Evolutionary conservation across 2,797 vertebrate genomes (phyloP).

Genomic region (Periophthalmus magnuspinnatus): DNA sequence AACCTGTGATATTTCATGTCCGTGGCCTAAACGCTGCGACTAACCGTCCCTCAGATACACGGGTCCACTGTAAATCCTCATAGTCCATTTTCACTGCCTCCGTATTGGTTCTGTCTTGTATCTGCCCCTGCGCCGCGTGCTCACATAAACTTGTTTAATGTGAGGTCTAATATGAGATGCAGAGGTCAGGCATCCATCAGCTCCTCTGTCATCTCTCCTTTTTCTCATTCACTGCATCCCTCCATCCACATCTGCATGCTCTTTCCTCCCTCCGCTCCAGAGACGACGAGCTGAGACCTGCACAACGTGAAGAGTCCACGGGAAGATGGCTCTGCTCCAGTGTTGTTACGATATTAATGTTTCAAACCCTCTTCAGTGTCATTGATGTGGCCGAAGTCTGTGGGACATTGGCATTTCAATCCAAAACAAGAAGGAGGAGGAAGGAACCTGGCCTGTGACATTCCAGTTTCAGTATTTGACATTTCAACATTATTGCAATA

Average conservation of each 20-base stretch:
- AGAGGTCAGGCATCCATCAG: slow-evolving; percentile 24
- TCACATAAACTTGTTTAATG: neutral
- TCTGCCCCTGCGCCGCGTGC: neutral
- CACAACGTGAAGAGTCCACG: slow-evolving; percentile 25
- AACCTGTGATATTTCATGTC: too few relatives aligned
- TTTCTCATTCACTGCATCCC: slow-evolving; percentile 6
- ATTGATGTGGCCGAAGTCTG: too few relatives aligned
- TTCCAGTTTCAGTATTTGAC: too few relatives aligned
- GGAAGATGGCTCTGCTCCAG: neutral
- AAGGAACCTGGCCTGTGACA: too few relatives aligned
- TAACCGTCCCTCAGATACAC: too few relatives aligned
- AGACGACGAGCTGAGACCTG: slow-evolving; percentile 22
- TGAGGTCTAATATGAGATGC: neutral
- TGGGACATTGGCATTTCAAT: too few relatives aligned
- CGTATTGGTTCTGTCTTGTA: neutral
- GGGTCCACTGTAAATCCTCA: neutral
- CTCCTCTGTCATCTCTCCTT: slow-evolving; percentile 1
- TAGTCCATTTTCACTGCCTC: neutral
- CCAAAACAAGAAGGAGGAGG: too few relatives aligned
- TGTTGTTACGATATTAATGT: too few relatives aligned
- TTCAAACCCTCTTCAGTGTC: too few relatives aligned
- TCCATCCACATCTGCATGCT: slow-evolving; percentile 33
- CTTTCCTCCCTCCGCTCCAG: slow-evolving; percentile 15
- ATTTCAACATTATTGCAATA: too few relatives aligned
- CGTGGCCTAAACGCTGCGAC: too few relatives aligned